Evolutionary conservation across 1,140 invertebrate genomes (phyloP).

Genomic region (Drosophila arawakana): DNA sequence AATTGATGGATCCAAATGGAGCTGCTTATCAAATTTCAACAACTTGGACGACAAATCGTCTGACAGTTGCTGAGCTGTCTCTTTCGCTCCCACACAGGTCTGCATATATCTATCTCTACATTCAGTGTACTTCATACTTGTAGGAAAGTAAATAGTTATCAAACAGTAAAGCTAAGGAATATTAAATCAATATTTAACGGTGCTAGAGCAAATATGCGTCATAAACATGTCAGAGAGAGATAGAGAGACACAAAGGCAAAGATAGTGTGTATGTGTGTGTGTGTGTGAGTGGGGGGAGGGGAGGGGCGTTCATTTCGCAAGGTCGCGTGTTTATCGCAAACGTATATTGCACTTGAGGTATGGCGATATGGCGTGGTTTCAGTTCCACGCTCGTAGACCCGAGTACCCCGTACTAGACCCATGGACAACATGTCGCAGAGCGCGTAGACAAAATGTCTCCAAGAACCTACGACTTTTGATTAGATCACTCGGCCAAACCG

Average conservation of each 20-base stretch:
- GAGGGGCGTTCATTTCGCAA: slow-evolving; percentile 38
- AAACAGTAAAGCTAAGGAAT: slow-evolving; percentile 50
- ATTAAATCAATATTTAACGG: slow-evolving; percentile 77
- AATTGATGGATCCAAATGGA: slow-evolving; percentile 35
- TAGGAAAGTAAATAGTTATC: slow-evolving; percentile 37
- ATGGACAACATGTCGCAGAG: slow-evolving; percentile 47
- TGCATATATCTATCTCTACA: background rate
- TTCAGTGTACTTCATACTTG: background rate
- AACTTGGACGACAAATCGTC: slow-evolving; percentile 61
- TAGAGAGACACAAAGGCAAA: too few species aligned
- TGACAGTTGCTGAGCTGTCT: slow-evolving; percentile 31
- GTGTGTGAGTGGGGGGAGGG: slow-evolving; percentile 19
- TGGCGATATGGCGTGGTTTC: slow-evolving; percentile 62
- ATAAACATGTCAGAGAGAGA: slow-evolving; percentile 22
- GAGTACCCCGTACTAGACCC: background rate
- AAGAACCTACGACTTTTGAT: slow-evolving; percentile 34
- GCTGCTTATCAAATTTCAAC: slow-evolving; percentile 42
- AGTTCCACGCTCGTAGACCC: background rate
- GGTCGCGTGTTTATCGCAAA: slow-evolving; percentile 72
- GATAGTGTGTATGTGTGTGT: background rate
- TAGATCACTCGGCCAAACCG: slow-evolving; percentile 62
- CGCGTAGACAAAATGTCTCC: slow-evolving; percentile 69
- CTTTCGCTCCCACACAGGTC: background rate
- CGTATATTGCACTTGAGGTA: slow-evolving; percentile 66
- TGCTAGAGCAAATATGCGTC: slow-evolving; percentile 74